Evolutionary conservation across 2,888 invertebrate genomes (phyloP).

Genomic region (Drosophila hamatofila): DNA sequence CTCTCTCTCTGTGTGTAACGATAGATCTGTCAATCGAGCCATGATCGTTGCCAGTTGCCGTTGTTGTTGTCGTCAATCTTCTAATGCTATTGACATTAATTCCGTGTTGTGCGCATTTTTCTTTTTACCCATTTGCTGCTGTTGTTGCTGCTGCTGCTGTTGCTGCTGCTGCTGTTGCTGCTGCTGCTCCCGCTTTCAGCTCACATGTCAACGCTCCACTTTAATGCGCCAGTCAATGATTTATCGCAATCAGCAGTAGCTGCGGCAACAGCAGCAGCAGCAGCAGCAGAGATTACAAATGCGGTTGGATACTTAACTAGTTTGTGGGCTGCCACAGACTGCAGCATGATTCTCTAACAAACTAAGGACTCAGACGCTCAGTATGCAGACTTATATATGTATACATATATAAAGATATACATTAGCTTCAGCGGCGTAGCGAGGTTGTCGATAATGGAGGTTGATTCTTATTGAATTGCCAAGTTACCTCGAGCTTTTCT

Average conservation of each 20-base stretch:
- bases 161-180: constrained; percentile 6
- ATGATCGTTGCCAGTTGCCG: constrained; percentile 35
- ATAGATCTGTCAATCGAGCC: constrained; percentile 40
- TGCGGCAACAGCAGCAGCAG: constrained; percentile 15
- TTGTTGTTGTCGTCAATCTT: constrained; percentile 70
- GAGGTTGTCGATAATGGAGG: no score
- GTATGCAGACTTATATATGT: not conserved
- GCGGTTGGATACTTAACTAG: constrained; percentile 38
- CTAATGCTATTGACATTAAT: constrained; percentile 78
- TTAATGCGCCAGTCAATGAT: constrained; percentile 61
- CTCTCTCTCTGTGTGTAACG: constrained; percentile 2
- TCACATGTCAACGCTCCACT: constrained; percentile 70
- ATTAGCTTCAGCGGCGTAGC: no score
- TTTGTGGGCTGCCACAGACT: constrained; percentile 33
- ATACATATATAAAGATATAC: not conserved
- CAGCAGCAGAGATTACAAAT: constrained; percentile 50
- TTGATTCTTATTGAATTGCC: no score
- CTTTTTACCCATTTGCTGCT: constrained; percentile 36
- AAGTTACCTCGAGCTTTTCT: no score
- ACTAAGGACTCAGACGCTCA: constrained; percentile 25
- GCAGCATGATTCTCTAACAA: constrained; percentile 35
- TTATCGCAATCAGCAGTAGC: constrained; percentile 53
- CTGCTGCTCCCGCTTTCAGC: constrained; percentile 44
- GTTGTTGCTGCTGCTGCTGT: constrained; percentile 11
- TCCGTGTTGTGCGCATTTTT: constrained; percentile 76